Evolutionary conservation across 1,140 invertebrate species (phyloP), one percentile per base, ranked within the genome.

Genomic region (Hylyphantes graminicola): DNA sequence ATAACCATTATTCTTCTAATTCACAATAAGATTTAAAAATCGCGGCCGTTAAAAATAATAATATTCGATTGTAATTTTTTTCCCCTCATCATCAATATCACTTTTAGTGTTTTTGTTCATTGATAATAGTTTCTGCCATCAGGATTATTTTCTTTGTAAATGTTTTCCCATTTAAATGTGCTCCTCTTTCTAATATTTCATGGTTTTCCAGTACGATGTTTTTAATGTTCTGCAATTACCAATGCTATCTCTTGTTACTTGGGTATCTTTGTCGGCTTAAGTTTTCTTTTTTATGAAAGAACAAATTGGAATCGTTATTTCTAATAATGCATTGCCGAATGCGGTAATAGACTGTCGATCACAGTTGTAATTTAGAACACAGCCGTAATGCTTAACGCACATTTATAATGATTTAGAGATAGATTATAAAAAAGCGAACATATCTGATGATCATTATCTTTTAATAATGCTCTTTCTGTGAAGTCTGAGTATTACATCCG

Each of bases 21-120:
- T 74, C 72, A 74, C 72, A 74, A 74, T 74, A 55, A 74, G 51
- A 35, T 74, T 74, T 74, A 74, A 74, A 74, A 74, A 74, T 57
- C 19, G 19, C 2, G 17, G 15, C 19, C 72, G 72, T 57, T 51
- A 74, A 74, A 70, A 70, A 74, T 57, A 57, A 35, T 74, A 21
- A 74, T 74, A 53, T 57, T 74, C 51, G 72, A 74, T 74, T 74
- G 72, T 74, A 7, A 57, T 21, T 21, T 74, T 55, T 54, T n/a
- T 59, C 3, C 11, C 54, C 11, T n/a, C 54, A 57, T 74, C 57
- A 74, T 74, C 57, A 55, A 74, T 74, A 53, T 35, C 51, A 15
- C 13, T 15, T 21, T 15, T 53, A 35, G 72, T 74, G 55, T 35
- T 74, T 74, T 57, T 74, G 72, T 74, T 55, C 54, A 74, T 74